Base-by-base conservation (phyloP, 1,140 invertebrate species). In the Acyrthosiphon pisum region DNA sequence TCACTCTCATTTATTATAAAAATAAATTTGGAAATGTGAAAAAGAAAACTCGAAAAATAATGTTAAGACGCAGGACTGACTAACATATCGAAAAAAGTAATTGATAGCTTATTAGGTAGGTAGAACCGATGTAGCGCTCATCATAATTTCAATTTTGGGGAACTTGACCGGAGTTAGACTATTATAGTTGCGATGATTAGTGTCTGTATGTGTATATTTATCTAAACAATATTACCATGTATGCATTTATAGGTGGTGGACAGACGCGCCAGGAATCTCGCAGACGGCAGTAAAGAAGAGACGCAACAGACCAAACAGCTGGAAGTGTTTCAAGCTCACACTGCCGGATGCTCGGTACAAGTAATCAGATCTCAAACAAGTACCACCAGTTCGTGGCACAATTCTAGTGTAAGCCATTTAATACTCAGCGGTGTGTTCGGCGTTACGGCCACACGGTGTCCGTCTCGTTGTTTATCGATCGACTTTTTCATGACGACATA, bases 221-320 rank as follows among this genome's bases (percentile, higher is more conserved):
- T 50, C 35, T 41, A 20, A 35, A 50, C 48, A 91, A 35, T 76
- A 35, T 91, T 87, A 11, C 56, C n/a, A 23, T 44, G 44, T 84
- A 30, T 81, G 18, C 20, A 18, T 91, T 84, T 84, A n/a, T 95
- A 96, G 96, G 95, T 96, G 94, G 95, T 96, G 48, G 96, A 96
- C 93, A 96, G 95, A 41, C 94, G 96, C 89, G 95, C 95, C 93
- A 94, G 95, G n/a, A 95, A 95, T 93, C 94, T 95, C 30, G 95
- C 94, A 4, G 95, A 95, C 87, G 95, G 95, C 23, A 95, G 94
- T 90, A 91, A 95, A 30, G 94, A 95, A 37, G 95, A 95, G 93
- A 94, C 94, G 90, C 94, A 95, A 83, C 76, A 94, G 94, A 93
- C 94, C 94, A 93, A 94, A 93, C 95, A 95, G 93, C 94, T 95